These are phyloP conservation scores for Myoxocephalus aenaeus DNA, from an alignment of 2,797 vertebrate genomes.

Conservation along the genomic window DNA sequence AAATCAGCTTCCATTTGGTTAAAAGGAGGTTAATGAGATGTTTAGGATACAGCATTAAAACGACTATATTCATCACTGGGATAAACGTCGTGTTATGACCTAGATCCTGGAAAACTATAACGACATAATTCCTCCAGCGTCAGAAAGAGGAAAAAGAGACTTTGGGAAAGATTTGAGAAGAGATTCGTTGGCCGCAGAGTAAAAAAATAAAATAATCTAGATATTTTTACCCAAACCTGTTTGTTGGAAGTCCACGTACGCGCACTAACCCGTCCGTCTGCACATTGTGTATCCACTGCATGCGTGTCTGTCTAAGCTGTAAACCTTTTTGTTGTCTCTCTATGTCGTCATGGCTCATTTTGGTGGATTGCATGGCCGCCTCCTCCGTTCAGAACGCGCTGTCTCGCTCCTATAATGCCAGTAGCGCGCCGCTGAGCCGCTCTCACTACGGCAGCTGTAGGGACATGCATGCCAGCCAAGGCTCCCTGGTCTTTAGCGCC, in stretches of 20 bases:
- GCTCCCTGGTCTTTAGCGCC: conserved; percentile 92
- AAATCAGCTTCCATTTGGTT: too few species aligned
- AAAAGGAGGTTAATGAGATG: too few species aligned
- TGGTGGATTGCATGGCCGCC: conserved; percentile 72
- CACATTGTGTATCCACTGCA: conserved; percentile 76
- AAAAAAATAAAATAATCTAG: background rate
- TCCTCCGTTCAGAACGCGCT: conserved; percentile 92
- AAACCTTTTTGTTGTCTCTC: conserved; percentile 50
- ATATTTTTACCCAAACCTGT: background rate
- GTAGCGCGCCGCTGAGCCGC: conserved; percentile 91
- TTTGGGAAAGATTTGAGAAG: too few species aligned
- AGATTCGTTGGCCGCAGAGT: too few species aligned
- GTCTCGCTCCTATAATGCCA: conserved; percentile 98
- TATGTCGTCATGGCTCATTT: background rate
- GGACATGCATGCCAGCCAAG: conserved; percentile 96
- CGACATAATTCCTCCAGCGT: too few species aligned
- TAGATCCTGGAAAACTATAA: too few species aligned
- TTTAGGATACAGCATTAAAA: too few species aligned
- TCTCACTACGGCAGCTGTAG: conserved; percentile 95
- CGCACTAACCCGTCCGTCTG: conserved; percentile 68
- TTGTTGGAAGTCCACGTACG: background rate
- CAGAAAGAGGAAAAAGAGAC: background rate
- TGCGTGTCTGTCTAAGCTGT: conserved; percentile 55
- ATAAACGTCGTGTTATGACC: too few species aligned
- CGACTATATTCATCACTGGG: too few species aligned